These are phyloP conservation scores for Margaritifera margaritifera DNA, from an alignment of 2,888 invertebrate genomes.

Conservation along the genomic window DNA sequence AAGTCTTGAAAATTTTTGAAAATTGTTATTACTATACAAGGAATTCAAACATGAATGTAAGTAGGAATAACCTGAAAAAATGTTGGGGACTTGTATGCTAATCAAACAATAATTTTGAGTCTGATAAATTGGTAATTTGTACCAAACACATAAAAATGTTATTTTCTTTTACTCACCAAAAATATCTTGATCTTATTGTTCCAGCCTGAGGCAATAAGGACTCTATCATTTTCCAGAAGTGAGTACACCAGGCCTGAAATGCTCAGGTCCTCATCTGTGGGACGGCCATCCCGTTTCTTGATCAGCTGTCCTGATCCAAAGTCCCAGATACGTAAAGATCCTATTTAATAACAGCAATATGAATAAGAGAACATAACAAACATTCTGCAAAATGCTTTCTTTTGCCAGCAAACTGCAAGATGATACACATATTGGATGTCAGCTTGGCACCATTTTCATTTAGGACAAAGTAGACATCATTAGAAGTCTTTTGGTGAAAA, in stretches of 20 bases:
- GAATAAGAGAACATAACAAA: background rate
- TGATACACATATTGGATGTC: no score
- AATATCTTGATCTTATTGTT: constrained; percentile 64
- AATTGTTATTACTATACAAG: no score
- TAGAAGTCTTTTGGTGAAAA: no score
- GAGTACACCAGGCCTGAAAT: constrained; percentile 59
- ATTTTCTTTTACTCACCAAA: constrained; percentile 42
- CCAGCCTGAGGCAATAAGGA: constrained; percentile 65
- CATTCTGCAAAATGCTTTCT: background rate
- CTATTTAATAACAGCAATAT: constrained; percentile 33
- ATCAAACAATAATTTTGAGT: no score
- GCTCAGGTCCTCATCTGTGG: constrained; percentile 55
- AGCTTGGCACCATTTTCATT: no score
- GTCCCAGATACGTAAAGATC: constrained; percentile 71
- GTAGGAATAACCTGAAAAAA: no score
- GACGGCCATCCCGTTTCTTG: constrained; percentile 50
- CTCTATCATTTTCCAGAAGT: constrained; percentile 50
- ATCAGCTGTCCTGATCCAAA: constrained; percentile 71
- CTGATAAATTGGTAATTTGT: no score
- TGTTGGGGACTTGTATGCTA: no score
- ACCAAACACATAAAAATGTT: background rate
- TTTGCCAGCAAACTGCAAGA: no score
- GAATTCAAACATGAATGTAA: no score
- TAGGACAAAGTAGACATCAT: no score
- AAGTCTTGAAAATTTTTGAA: no score